Conservation (phyloP, 1,140 invertebrate species). For the Temnothorax curvispinosus region DNA sequence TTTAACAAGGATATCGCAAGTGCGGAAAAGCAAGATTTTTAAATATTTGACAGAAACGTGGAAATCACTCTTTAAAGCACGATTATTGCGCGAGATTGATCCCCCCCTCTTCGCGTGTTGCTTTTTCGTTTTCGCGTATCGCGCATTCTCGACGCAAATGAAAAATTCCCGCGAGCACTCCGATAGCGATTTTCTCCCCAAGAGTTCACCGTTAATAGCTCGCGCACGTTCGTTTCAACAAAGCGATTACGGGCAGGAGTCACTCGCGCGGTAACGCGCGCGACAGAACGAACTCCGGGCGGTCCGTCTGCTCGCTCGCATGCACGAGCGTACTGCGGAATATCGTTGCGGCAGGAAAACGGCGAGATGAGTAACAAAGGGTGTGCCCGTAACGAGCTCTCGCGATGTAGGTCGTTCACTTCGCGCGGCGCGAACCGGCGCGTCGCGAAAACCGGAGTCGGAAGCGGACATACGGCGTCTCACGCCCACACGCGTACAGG, state of each 20-base stretch:
- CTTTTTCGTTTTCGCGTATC: neutral
- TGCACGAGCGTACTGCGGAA: slow-evolving; percentile 3
- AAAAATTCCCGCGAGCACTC: neutral
- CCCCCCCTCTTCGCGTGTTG: neutral
- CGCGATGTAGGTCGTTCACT: slow-evolving; percentile 52
- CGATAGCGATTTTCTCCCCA: neutral
- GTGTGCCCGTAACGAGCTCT: slow-evolving; percentile 60
- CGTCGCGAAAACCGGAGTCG: slow-evolving; percentile 53
- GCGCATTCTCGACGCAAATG: neutral
- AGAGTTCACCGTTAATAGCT: neutral
- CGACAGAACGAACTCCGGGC: neutral
- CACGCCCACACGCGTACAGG: neutral
- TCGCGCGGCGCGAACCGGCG: slow-evolving; percentile 20
- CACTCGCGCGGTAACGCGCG: neutral
- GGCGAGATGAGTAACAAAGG: slow-evolving; percentile 34
- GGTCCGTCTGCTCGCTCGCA: neutral
- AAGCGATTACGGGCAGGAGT: neutral
- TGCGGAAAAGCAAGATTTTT: neutral
- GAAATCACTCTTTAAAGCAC: slow-evolving; percentile 1
- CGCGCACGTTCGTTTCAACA: neutral
- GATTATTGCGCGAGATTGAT: neutral
- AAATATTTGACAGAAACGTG: neutral
- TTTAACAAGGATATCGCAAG: neutral
- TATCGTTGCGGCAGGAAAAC: slow-evolving; percentile 32
- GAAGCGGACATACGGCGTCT: slow-evolving; percentile 55